phyloP scores from a whole-genome alignment of 2,888 invertebrate genomes.

The Troilus luridus region DNA sequence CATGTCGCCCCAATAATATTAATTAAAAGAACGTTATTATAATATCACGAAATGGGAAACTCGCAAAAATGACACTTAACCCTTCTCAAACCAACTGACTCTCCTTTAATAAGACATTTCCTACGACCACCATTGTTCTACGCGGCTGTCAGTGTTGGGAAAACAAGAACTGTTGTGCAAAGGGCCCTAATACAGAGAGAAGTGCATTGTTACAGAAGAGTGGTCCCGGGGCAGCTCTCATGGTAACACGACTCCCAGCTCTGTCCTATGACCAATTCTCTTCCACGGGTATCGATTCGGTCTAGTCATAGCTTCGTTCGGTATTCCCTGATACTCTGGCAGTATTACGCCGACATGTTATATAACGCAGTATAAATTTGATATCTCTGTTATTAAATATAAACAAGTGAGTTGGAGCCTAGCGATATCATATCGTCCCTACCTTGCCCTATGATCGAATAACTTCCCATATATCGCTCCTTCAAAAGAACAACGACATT shows the following conservation, averaged over 20 bases:
- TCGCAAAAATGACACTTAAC: no score
- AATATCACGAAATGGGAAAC: no score
- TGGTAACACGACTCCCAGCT: neutral
- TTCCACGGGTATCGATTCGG: conserved; percentile 15
- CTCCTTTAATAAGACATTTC: neutral
- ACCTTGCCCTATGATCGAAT: no score
- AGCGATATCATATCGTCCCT: no score
- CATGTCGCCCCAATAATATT: no score
- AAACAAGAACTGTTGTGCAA: neutral
- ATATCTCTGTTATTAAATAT: neutral
- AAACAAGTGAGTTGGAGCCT: no score
- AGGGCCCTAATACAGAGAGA: neutral
- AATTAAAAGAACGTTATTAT: no score
- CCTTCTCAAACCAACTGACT: no score
- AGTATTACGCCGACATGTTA: neutral
- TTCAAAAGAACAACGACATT: no score
- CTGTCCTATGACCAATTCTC: neutral
- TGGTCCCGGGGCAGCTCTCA: conserved; percentile 12
- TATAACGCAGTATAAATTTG: neutral
- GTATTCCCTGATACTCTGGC: neutral
- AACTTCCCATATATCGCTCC: no score
- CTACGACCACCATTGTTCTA: neutral
- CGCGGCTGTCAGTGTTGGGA: neutral
- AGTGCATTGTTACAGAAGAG: conserved; percentile 31
- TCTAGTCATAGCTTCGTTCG: neutral